These are phyloP conservation scores for Bufotes viridis DNA, from an alignment of 2,797 vertebrate species.

Conservation along the genomic window DNA sequence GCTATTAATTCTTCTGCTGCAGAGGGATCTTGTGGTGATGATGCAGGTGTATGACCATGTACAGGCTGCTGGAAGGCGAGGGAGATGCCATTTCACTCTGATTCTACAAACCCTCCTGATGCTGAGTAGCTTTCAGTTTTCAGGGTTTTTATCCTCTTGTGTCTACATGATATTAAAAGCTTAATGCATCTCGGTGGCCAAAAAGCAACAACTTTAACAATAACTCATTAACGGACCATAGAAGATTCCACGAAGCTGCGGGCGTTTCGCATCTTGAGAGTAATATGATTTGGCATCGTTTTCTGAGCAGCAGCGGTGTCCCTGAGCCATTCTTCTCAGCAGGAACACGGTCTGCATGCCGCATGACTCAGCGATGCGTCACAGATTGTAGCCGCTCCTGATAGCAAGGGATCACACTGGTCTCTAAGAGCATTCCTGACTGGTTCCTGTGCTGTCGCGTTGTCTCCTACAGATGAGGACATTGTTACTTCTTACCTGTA, in stretches of 20 bases:
- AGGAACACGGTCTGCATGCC: neutral
- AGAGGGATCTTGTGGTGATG: too few relatives aligned
- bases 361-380: neutral
- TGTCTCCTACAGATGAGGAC: neutral
- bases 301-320: neutral
- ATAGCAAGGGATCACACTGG: neutral
- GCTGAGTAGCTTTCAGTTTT: too few relatives aligned
- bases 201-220: neutral
- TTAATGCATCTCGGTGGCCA: neutral
- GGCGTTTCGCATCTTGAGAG: too few relatives aligned
- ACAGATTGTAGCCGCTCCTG: neutral
- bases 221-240: neutral
- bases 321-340: neutral
- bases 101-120: too few relatives aligned
- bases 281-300: neutral
- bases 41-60: too few relatives aligned
- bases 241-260: too few relatives aligned
- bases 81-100: too few relatives aligned
- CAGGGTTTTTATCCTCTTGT: too few relatives aligned
- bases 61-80: too few relatives aligned
- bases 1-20: neutral
- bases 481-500: neutral
- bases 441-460: neutral
- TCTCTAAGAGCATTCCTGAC: neutral
- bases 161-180: neutral